Percentiles rank a stretch among this genome's conserved stretches.
Conservation (phyloP, 1,140 invertebrate species). For the Solenopsis fugax region DNA sequence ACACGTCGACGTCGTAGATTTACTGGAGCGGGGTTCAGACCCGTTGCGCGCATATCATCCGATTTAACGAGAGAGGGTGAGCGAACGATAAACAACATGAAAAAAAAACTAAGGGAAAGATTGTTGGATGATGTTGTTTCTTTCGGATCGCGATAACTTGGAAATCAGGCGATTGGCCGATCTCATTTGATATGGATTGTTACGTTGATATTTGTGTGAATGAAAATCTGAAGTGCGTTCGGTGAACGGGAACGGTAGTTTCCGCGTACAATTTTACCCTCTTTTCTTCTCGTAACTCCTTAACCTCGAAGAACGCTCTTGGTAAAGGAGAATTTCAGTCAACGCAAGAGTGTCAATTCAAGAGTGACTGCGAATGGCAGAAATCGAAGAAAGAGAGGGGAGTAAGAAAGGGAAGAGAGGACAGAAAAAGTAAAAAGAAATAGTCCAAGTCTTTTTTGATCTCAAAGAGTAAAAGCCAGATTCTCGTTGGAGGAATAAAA, state of each 20-base stretch:
- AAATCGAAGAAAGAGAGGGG: background rate
- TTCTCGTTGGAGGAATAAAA: background rate
- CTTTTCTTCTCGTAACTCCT: background rate
- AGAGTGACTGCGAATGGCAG: constrained; percentile 1
- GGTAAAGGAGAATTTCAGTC: constrained; percentile 45
- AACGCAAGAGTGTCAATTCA: constrained; percentile 28
- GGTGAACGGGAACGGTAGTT: constrained; percentile 26
- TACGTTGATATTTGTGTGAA: constrained; percentile 49
- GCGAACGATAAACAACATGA: constrained; percentile 21
- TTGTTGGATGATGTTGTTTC: constrained; percentile 8
- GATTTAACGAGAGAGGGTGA: constrained; percentile 45
- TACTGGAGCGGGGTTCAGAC: background rate
- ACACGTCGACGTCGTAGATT: constrained; percentile 14
- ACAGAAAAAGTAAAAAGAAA: background rate
- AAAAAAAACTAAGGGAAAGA: background rate
- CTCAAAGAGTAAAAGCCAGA: background rate
- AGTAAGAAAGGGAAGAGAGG: background rate
- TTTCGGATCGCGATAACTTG: background rate
- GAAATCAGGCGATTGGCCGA: background rate
- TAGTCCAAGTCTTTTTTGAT: background rate
- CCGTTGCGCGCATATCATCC: constrained; percentile 28
- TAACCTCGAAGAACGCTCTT: constrained; percentile 37
- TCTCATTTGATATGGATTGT: background rate
- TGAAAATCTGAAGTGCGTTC: constrained; percentile 63
- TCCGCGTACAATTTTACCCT: constrained; percentile 10